Conservation (phyloP, 1,140 invertebrate species). For the Atta colombica region DNA sequence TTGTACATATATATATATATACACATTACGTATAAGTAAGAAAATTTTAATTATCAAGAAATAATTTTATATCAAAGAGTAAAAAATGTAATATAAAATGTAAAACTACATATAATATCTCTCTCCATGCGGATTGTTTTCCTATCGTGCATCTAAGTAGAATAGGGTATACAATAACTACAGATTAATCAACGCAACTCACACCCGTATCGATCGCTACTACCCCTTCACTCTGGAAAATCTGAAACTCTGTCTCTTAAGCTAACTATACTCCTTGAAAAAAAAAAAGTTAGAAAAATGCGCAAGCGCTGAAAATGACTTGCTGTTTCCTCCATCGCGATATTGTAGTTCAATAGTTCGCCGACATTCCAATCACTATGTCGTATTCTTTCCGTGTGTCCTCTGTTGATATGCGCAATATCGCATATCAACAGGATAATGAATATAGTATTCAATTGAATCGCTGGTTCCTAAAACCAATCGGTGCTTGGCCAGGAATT, state of each 20-base stretch:
- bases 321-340: not conserved
- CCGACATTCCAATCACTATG: not conserved
- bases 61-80: not conserved
- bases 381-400: not conserved
- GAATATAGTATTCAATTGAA: conserved; percentile 64
- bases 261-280: not conserved
- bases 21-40: not conserved
- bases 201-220: conserved; percentile 7
- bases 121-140: not conserved
- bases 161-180: not conserved
- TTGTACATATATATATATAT: not conserved
- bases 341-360: not conserved
- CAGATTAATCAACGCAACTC: conserved; percentile 7
- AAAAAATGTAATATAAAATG: not conserved
- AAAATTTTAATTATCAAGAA: not conserved
- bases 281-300: not conserved
- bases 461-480: conserved; percentile 67
- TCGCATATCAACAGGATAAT: not conserved
- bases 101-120: not conserved
- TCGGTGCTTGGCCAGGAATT: conserved; percentile 58
- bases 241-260: too few relatives aligned
- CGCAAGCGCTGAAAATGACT: conserved; percentile 45
- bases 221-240: conserved; percentile 18
- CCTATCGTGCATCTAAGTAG: not conserved
- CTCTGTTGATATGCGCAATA: not conserved